Conservation (phyloP, 1,140 invertebrate genomes). For the Metopolophium dirhodum region DNA sequence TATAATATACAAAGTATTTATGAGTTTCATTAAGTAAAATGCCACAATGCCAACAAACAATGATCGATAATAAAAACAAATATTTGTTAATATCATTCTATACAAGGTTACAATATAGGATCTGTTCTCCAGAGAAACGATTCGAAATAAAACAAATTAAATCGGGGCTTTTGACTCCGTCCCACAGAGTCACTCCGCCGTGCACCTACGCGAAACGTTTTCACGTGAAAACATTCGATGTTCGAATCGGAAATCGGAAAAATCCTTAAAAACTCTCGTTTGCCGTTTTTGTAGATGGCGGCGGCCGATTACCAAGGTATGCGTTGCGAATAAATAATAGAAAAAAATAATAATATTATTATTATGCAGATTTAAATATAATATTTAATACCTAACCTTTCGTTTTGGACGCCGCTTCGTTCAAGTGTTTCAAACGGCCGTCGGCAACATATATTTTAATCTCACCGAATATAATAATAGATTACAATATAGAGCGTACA, state of each 20-base stretch:
- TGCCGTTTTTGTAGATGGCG: neutral
- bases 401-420: neutral
- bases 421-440: neutral
- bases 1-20: neutral
- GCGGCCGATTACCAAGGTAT: neutral
- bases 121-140: neutral
- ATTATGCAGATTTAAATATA: neutral
- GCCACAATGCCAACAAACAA: neutral
- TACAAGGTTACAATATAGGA: neutral
- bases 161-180: neutral
- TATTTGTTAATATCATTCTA: neutral
- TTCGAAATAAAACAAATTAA: neutral
- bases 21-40: neutral
- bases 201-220: neutral
- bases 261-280: neutral
- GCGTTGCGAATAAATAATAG: neutral
- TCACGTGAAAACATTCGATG: neutral
- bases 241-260: neutral
- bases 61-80: neutral
- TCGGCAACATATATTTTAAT: neutral
- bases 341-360: neutral
- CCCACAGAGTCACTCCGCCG: neutral
- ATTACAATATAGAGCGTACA: too few species aligned
- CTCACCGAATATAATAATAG: neutral
- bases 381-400: too few species aligned